phyloP scores from a whole-genome alignment of 2,797 vertebrate genomes.

The Liasis olivaceus region DNA sequence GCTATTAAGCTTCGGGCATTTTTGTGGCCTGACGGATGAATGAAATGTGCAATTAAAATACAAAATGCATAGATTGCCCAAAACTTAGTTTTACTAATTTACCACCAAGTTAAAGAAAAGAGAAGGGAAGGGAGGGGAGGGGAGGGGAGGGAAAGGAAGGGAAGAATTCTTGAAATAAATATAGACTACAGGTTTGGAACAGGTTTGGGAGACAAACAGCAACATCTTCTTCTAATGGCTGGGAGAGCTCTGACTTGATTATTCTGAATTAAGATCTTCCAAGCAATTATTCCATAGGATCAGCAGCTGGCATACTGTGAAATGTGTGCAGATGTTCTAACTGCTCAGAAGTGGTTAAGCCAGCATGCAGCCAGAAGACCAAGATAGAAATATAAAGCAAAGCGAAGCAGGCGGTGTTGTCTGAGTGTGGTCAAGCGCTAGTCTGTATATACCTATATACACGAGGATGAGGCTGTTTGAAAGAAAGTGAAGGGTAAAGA shows the following conservation, averaged over 20 bases:
- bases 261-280: not conserved
- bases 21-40: not conserved
- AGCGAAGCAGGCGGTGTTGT: not conserved
- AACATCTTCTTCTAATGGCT: too few relatives aligned
- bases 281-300: not conserved
- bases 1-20: too few relatives aligned
- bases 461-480: not conserved
- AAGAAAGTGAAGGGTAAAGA: not conserved
- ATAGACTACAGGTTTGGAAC: not conserved
- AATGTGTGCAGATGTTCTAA: not conserved
- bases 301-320: not conserved
- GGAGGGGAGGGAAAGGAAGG: too few relatives aligned
- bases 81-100: not conserved
- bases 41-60: not conserved
- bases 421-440: not conserved
- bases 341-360: not conserved
- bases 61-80: not conserved
- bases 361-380: not conserved
- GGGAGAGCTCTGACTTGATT: not conserved
- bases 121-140: too few relatives aligned
- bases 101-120: not conserved
- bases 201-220: too few relatives aligned
- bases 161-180: not conserved
- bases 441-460: not conserved
- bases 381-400: not conserved